A percentile compares a stretch with the other conserved stretches of the same genome.
Evolutionary conservation across 1,140 invertebrate species (phyloP).

Genomic region (Saccostrea cuccullata): DNA sequence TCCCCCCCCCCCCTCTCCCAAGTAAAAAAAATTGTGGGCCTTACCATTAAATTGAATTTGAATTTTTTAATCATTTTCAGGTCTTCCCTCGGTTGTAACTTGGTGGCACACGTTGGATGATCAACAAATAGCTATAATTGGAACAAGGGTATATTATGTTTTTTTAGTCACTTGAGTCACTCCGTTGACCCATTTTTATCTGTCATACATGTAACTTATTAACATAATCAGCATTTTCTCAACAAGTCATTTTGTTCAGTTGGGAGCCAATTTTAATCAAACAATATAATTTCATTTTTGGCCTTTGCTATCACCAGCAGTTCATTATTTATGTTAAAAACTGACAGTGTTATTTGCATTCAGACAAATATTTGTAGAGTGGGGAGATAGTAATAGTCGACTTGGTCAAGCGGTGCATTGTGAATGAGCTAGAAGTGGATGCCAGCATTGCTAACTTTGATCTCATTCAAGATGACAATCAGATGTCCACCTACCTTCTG

Average conservation of each 20-base stretch:
- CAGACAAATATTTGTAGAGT: constrained; percentile 70
- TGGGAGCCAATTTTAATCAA: not conserved
- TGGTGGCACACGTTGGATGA: constrained; percentile 87
- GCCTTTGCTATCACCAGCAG: not conserved
- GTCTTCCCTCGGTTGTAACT: constrained; percentile 79
- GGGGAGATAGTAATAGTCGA: constrained; percentile 87
- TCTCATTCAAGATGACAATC: constrained; percentile 85
- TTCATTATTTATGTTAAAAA: not conserved
- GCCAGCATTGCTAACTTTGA: constrained; percentile 82
- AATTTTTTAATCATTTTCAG: not conserved
- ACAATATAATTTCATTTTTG: not conserved
- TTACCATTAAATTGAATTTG: not conserved
- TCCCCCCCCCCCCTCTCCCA: no score
- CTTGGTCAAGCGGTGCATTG: constrained; percentile 84
- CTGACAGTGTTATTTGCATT: not conserved
- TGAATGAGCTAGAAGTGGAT: constrained; percentile 83
- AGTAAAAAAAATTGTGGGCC: no score
- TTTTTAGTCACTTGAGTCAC: not conserved
- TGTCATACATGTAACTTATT: not conserved
- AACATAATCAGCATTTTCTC: no score
- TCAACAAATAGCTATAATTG: constrained; percentile 85
- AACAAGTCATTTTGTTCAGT: no score
- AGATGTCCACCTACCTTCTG: constrained; percentile 84
- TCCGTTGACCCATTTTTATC: not conserved
- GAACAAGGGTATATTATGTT: constrained; percentile 81